Evolutionary conservation across 2,888 invertebrate genomes (phyloP), one percentile per base, ranked within the genome.

Genomic region (Beris morrisii): DNA sequence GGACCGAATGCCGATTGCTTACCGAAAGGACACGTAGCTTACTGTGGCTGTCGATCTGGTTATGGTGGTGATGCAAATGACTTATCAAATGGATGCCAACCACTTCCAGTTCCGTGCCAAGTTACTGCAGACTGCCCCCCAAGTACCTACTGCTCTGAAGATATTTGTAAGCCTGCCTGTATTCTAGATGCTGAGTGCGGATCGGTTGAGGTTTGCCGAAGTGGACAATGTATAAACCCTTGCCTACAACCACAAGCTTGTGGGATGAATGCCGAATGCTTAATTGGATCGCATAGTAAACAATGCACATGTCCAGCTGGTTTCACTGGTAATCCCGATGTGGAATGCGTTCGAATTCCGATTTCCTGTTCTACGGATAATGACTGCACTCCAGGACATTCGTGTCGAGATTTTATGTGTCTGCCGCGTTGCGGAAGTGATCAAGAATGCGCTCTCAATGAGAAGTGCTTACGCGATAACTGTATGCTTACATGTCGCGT

Each of bases 301-400:
- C 87, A 88, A 75, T 95, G 95, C 77, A 86, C 85, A 71, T 95
- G 95, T 76, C 93, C 93, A 4, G 83, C 86, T 38, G 92, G 90
- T 58, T 95, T 94, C 77, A 93, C 93, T 38, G 95, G 95, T 69
- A 90, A 92, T 77, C 87, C 90, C 64, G 87, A 88, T 70, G 84
- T 89, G 43, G 94, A 94, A 82, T 94, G 94, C 78, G 90, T 93
- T 4, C 85, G 94, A 91, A 91, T 93, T 74, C 93, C 93, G 9
- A 84, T 89, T 64, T 85, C 91, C 38, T 95, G 95, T 74, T 85
- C 87, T 61, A 81, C 82, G 6, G 85, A 86, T 67, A 82, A 84
- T 12, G 92, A 92, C 73, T 95, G 95, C 76, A 83, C 83, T 69
- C 79, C 83, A n/a, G 88, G 86, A 38, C 87, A 88, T 72, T 84